Percentiles rank a stretch among this genome's conserved stretches.
Conservation (phyloP, 64 coral and sea anemone genomes). For the Montipora foliosa region DNA sequence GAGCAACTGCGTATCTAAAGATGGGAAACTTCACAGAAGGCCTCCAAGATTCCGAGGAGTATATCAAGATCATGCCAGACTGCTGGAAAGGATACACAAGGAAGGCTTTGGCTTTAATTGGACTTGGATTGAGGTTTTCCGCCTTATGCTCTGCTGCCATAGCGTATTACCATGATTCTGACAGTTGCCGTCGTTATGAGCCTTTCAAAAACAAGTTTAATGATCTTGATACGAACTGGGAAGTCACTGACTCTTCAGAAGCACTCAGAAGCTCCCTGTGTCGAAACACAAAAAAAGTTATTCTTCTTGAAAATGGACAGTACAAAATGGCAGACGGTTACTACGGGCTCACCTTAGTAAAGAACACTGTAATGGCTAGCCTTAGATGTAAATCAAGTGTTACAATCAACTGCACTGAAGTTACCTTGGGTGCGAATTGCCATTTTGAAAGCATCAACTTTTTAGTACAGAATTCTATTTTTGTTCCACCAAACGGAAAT, state of each 20-base stretch:
- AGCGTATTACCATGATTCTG: constrained; percentile 3
- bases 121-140: not conserved
- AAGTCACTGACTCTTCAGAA: not conserved
- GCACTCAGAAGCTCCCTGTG: not conserved
- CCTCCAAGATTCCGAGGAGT: constrained; percentile 43
- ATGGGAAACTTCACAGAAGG: constrained; percentile 18
- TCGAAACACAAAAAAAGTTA: not conserved
- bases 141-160: constrained; percentile 40
- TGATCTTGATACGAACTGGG: constrained; percentile 8
- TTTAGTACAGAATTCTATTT: not conserved
- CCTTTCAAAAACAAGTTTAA: not conserved
- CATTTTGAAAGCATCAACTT: not conserved
- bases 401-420: too few species aligned
- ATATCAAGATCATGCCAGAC: constrained; percentile 18
- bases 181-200: not conserved
- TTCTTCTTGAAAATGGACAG: not conserved
- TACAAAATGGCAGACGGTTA: not conserved
- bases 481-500: not conserved
- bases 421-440: not conserved
- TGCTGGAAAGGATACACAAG: constrained; percentile 67
- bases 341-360: not conserved
- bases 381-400: not conserved
- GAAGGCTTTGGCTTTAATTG: constrained; percentile 46
- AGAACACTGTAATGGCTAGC: not conserved
- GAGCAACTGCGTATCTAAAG: constrained; percentile 58